Evolutionary conservation across 2,888 invertebrate species (phyloP).

Genomic region (Lydus trimaculatus): DNA sequence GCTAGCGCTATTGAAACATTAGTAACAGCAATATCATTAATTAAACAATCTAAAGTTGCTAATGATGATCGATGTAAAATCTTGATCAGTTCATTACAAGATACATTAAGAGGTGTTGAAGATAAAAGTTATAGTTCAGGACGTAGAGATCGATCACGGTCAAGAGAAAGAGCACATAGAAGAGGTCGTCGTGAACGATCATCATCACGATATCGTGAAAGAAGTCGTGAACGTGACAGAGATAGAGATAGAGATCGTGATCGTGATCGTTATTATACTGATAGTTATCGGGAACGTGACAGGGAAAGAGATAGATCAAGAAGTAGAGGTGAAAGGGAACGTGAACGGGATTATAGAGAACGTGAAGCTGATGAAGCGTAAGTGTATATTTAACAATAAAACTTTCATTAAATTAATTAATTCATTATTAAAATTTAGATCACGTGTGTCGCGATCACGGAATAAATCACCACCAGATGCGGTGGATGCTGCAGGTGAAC

Average conservation of each 20-base stretch:
- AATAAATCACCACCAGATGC: slow-evolving; percentile 70
- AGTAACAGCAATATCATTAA: slow-evolving; percentile 97
- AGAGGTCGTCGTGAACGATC: slow-evolving; percentile 57
- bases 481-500: slow-evolving; percentile 54
- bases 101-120: slow-evolving; percentile 96
- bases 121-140: slow-evolving; percentile 91
- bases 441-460: slow-evolving; percentile 61
- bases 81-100: slow-evolving; percentile 88
- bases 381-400: slow-evolving; percentile 48
- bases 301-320: slow-evolving; percentile 79
- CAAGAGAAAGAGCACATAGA: slow-evolving; percentile 57
- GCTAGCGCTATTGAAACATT: slow-evolving; percentile 98
- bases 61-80: slow-evolving; percentile 98
- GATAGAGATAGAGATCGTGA: slow-evolving; percentile 64
- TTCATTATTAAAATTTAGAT: slow-evolving; percentile 20
- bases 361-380: slow-evolving; percentile 81
- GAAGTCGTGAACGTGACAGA: slow-evolving; percentile 67
- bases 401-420: no score
- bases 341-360: slow-evolving; percentile 75
- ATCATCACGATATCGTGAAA: slow-evolving; percentile 63
- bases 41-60: slow-evolving; percentile 93
- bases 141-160: slow-evolving; percentile 67
- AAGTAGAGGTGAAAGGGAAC: slow-evolving; percentile 76
- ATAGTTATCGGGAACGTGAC: slow-evolving; percentile 67
- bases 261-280: slow-evolving; percentile 58